phyloP scores from a whole-genome alignment of 2,888 invertebrate species.

The Trachelus iudaicus region DNA sequence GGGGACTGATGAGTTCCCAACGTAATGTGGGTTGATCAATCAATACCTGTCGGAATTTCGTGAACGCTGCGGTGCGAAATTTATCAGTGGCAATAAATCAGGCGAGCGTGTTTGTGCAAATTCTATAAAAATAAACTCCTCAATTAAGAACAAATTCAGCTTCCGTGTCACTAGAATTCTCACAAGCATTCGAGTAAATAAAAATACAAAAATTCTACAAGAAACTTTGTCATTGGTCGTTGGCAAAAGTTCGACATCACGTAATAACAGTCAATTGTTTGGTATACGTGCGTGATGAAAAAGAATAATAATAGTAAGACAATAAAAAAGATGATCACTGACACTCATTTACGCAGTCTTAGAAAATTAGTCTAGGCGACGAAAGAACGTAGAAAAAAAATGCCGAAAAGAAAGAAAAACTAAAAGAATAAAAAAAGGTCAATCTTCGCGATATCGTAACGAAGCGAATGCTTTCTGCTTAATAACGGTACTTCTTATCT shows the following conservation, averaged over 20 bases:
- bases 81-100: slow-evolving; percentile 47
- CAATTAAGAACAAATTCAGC: slow-evolving; percentile 15
- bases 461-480: slow-evolving; percentile 5
- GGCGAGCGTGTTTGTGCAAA: slow-evolving; percentile 13
- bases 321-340: neutral
- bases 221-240: neutral
- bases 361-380: neutral
- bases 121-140: slow-evolving; percentile 19
- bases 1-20: slow-evolving; percentile 37
- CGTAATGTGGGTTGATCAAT: slow-evolving; percentile 46
- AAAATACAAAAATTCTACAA: neutral
- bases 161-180: neutral
- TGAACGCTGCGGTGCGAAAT: slow-evolving; percentile 31
- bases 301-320: neutral
- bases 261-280: neutral
- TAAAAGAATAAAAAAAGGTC: neutral
- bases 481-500: slow-evolving; percentile 14
- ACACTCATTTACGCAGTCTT: neutral
- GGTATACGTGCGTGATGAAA: neutral
- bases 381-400: neutral
- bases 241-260: neutral
- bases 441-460: neutral
- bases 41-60: slow-evolving; percentile 41
- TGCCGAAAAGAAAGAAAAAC: neutral
- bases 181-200: neutral